Percentiles rank a stretch among this genome's conserved stretches.
phyloP scores from a whole-genome alignment of 2,113 vertebrate genomes.

The Addax nasomaculatus region DNA sequence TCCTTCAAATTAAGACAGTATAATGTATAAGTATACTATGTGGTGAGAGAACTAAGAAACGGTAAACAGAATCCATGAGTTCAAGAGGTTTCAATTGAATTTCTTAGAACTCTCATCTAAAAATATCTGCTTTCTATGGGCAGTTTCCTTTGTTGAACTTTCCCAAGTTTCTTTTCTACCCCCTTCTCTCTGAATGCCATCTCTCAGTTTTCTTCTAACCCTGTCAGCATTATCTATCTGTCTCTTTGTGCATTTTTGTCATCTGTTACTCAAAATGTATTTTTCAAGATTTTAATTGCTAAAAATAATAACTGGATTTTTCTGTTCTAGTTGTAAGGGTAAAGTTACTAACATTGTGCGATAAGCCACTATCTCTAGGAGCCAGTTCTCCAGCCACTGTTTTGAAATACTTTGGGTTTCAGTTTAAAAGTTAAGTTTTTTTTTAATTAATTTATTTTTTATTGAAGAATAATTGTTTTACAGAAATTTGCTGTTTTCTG shows the following conservation, averaged over 20 bases:
- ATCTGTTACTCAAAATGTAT: not conserved
- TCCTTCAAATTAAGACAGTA: not conserved
- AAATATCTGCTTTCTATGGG: not conserved
- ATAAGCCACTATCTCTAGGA: not conserved
- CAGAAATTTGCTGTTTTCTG: not conserved
- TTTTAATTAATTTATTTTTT: not conserved
- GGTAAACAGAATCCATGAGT: not conserved
- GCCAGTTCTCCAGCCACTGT: not conserved
- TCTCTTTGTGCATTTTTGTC: not conserved
- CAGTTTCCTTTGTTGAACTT: not conserved
- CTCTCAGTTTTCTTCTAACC: not conserved
- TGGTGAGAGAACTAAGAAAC: not conserved
- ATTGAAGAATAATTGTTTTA: not conserved
- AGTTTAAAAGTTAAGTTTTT: not conserved
- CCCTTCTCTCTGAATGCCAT: not conserved
- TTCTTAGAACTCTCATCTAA: not conserved
- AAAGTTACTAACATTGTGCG: not conserved
- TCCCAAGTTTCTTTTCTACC: not conserved
- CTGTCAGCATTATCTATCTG: not conserved
- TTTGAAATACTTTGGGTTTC: not conserved
- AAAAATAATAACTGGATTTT: conserved; percentile 16
- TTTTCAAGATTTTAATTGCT: conserved; percentile 32
- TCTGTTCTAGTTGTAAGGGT: not conserved
- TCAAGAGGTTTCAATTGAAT: not conserved
- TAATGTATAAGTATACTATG: not conserved